Base-by-base conservation (phyloP, 2,113 vertebrate species). In the Salminus brasiliensis region DNA sequence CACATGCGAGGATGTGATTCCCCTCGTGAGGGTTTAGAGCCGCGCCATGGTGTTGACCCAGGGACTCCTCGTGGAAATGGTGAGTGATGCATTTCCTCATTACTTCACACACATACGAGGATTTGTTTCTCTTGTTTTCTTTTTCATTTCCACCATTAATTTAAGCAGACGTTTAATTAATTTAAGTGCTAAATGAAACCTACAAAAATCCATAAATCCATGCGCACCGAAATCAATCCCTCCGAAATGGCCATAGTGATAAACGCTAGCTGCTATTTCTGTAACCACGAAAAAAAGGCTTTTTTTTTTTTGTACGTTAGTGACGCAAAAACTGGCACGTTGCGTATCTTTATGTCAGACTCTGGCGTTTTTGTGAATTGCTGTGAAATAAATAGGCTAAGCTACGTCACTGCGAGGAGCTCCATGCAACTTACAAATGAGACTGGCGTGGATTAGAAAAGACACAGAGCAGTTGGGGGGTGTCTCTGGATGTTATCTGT, bases 1-100 rank as follows among this genome's bases (percentile, higher is more conserved):
- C 69, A 52, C 59, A 73, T 65, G 81, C 72, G 72, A 81, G 77
- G 57, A 85, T 85, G 81, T 72, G 78, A 76, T 81, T 81, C 79
- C 79, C 67, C 47, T 41, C 41, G 75, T 75, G 79, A 84, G 74
- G 73, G 71, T 80, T 83, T 80, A 72, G 52, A 84, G 12, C 25
- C 81, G 70, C 86, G 82, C 82, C 69, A 86, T 86, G 86, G 63
- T 86, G 70, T 80, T 81, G 57, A 87, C 76, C 84, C 55, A 72
- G 49, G 79, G 73, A 74, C 70, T 86, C 70, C 84, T 72, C 81
- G 62, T 60, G 72, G 60, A 82, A 77, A 88, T 83, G 86, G 86
- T 88, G 80, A 88, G 84, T 43, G 36, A 45, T 68, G 52, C 11
- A 7, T 59, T 67, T 66, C 34, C 34, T 60, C 39, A 41, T 25